phyloP scores from a whole-genome alignment of 2,113 vertebrate genomes.

The Orientallactaga bullata region DNA sequence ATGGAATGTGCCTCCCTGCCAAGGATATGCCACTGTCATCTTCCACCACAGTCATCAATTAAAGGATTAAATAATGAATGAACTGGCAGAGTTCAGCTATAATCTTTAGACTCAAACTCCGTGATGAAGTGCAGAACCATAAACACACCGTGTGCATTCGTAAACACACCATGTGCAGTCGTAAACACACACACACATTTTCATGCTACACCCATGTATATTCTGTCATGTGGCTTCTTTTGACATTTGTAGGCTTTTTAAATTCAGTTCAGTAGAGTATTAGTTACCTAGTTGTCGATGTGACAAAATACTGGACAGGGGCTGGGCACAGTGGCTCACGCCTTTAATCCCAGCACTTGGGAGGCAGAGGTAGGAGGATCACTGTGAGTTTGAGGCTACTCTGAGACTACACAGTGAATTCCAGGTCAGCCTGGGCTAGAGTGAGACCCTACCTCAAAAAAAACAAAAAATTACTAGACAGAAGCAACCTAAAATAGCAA shows the following conservation, averaged over 20 bases:
- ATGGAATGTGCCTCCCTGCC: constrained; percentile 78
- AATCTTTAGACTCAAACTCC: constrained; percentile 63
- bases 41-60: constrained; percentile 76
- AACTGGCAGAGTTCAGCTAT: constrained; percentile 75
- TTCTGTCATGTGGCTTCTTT: not conserved
- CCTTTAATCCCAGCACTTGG: too few species aligned
- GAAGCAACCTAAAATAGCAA: too few species aligned
- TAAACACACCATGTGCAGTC: not conserved
- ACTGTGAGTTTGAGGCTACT: too few species aligned
- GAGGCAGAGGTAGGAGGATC: too few species aligned
- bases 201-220: rapidly evolving
- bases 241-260: not conserved
- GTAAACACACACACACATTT: not conserved
- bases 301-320: not conserved
- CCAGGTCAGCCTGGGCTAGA: too few species aligned
- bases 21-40: constrained; percentile 73
- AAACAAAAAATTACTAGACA: too few species aligned
- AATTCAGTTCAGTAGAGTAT: not conserved
- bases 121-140: not conserved
- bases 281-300: not conserved
- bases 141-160: not conserved
- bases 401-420: too few species aligned
- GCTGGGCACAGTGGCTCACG: not conserved
- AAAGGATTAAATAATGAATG: constrained; percentile 84
- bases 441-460: too few species aligned